phyloP scores from a whole-genome alignment of 2,113 vertebrate species.

The Larimichthys polyactis region DNA sequence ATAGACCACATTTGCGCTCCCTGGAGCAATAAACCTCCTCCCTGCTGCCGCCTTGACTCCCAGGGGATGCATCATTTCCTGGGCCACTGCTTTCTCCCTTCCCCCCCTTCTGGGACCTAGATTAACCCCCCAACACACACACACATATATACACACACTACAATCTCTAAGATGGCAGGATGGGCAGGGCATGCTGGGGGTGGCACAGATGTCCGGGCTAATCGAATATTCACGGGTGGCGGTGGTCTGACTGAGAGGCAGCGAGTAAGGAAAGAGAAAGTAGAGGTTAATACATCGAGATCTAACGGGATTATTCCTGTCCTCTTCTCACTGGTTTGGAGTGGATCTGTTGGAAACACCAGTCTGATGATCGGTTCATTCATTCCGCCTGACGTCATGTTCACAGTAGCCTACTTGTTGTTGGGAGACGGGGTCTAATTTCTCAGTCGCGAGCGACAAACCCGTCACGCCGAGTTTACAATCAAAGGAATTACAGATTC shows the following conservation, averaged over 20 bases:
- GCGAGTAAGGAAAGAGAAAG: neutral
- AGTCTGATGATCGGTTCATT: neutral
- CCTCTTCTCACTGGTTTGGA: neutral
- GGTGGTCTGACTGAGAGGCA: constrained; percentile 57
- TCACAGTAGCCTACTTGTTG: neutral
- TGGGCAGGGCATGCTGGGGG: constrained; percentile 58
- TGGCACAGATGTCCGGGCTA: constrained; percentile 77
- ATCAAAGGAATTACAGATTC: neutral
- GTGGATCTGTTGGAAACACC: neutral
- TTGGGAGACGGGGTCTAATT: neutral
- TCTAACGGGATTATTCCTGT: neutral
- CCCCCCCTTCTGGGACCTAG: constrained; percentile 58
- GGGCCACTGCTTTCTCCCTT: constrained; percentile 63
- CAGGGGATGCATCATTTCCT: constrained; percentile 76
- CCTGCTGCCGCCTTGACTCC: constrained; percentile 69
- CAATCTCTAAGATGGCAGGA: constrained; percentile 47
- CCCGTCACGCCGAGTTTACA: neutral
- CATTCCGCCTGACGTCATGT: neutral
- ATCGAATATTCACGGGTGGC: constrained; percentile 70
- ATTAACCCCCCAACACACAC: constrained; percentile 49
- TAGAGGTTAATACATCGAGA: neutral
- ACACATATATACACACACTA: neutral
- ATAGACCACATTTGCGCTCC: constrained; percentile 69
- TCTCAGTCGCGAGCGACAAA: neutral
- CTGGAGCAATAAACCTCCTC: constrained; percentile 67